Evolutionary conservation across 92 coral and sea anemone genomes (phyloP).

Genomic region (Palythoa caribaeorum): DNA sequence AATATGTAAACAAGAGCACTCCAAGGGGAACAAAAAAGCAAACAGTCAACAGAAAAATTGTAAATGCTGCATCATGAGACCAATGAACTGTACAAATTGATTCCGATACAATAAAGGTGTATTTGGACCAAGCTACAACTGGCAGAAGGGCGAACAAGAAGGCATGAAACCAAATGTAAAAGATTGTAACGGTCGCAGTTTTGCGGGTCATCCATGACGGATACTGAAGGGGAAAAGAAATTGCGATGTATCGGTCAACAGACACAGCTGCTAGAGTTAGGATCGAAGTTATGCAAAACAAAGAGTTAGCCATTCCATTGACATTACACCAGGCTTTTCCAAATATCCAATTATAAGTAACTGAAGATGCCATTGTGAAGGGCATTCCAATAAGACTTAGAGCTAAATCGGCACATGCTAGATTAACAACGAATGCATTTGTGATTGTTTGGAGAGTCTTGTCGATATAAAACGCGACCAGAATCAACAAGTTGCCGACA

Average conservation of each 20-base stretch:
- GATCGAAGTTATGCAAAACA: conserved; percentile 91
- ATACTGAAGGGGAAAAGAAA: conserved; percentile 84
- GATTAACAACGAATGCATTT: conserved; percentile 86
- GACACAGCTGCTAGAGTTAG: conserved; percentile 89
- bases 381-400: conserved; percentile 89
- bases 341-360: conserved; percentile 87
- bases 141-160: conserved; percentile 77
- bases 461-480: conserved; percentile 80
- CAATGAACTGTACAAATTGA: conserved; percentile 89
- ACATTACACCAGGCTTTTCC: conserved; percentile 83
- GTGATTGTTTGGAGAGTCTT: conserved; percentile 86
- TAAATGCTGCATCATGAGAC: conserved; percentile 70
- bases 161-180: conserved; percentile 82
- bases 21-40: conserved; percentile 85
- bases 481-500: conserved; percentile 79
- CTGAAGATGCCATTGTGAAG: conserved; percentile 85
- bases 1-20: conserved; percentile 73
- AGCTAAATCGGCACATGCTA: conserved; percentile 84
- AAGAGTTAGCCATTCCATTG: conserved; percentile 85
- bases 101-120: conserved; percentile 76
- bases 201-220: conserved; percentile 75
- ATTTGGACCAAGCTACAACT: conserved; percentile 72
- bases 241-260: conserved; percentile 88
- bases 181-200: conserved; percentile 69
- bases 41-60: conserved; percentile 76